A percentile compares a stretch with the other conserved stretches of the same genome.
phyloP scores from a whole-genome alignment of 2,888 invertebrate species.

The Sipha maydis region DNA sequence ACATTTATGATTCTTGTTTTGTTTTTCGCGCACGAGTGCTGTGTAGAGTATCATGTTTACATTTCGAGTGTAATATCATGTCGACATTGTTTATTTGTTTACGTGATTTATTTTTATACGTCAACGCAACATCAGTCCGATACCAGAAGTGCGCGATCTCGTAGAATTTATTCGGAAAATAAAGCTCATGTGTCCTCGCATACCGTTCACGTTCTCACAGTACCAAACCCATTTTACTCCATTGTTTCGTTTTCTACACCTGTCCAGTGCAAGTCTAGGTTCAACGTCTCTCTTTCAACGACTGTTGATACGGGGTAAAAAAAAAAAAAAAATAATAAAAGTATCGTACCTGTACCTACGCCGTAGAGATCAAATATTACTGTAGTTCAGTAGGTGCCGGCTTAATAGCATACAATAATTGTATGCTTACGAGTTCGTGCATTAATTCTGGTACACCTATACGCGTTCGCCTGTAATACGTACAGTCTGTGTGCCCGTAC shows the following conservation, averaged over 20 bases:
- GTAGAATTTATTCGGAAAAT: conserved; percentile 22
- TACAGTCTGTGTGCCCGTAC: too few relatives aligned
- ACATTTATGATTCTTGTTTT: too few relatives aligned
- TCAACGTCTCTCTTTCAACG: conserved; percentile 33
- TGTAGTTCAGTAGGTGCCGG: neutral
- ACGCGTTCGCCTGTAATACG: too few relatives aligned
- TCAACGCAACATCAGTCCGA: neutral
- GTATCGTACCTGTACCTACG: neutral
- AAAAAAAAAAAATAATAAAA: conserved; percentile 1
- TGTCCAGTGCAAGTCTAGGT: neutral
- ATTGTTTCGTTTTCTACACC: conserved; percentile 54
- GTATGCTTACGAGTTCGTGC: too few relatives aligned
- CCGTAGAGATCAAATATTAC: conserved; percentile 41
- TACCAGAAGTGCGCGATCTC: neutral
- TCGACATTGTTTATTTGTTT: neutral
- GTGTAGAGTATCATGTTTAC: too few relatives aligned
- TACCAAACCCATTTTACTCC: conserved; percentile 46
- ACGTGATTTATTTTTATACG: neutral
- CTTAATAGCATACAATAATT: too few relatives aligned
- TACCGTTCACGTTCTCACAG: conserved; percentile 35
- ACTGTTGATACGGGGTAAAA: conserved; percentile 13
- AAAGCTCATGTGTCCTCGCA: conserved; percentile 33
- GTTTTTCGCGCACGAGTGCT: too few relatives aligned
- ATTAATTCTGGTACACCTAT: too few relatives aligned
- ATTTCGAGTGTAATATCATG: neutral